phyloP scores from a whole-genome alignment of 2,113 vertebrate species.

The Lycaon pictus region DNA sequence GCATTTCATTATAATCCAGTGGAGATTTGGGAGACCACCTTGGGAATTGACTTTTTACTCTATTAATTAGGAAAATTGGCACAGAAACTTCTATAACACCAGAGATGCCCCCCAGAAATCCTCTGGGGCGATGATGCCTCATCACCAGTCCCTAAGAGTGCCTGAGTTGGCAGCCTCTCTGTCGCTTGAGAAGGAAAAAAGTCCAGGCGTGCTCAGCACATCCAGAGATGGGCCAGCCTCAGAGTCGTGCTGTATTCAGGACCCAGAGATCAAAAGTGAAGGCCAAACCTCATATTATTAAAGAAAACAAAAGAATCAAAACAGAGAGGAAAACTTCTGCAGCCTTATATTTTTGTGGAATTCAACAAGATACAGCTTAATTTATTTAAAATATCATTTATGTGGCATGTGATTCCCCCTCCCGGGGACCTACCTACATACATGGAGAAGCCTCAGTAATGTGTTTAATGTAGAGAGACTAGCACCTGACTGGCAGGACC shows the following conservation, averaged over 20 bases:
- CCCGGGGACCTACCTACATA: neutral
- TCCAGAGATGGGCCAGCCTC: neutral
- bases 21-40: neutral
- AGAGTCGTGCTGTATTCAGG: neutral
- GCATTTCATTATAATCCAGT: neutral
- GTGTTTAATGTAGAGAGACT: neutral
- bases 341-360: neutral
- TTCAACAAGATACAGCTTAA: neutral
- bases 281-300: neutral
- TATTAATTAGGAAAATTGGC: neutral
- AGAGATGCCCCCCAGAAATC: neutral
- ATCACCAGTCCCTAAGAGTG: neutral
- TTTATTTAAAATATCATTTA: slow-evolving; percentile 3
- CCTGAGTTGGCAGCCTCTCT: neutral
- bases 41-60: neutral
- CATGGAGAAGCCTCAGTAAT: neutral
- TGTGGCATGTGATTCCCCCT: neutral
- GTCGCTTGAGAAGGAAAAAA: neutral
- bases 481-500: neutral
- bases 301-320: slow-evolving; percentile 13
- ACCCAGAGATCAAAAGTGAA: neutral
- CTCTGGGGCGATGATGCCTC: neutral
- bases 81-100: neutral
- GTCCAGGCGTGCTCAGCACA: neutral
- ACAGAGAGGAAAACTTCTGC: neutral